These are phyloP conservation scores for Uromys caudimaculatus DNA, from an alignment of 2,797 vertebrate species.

Conservation along the genomic window DNA sequence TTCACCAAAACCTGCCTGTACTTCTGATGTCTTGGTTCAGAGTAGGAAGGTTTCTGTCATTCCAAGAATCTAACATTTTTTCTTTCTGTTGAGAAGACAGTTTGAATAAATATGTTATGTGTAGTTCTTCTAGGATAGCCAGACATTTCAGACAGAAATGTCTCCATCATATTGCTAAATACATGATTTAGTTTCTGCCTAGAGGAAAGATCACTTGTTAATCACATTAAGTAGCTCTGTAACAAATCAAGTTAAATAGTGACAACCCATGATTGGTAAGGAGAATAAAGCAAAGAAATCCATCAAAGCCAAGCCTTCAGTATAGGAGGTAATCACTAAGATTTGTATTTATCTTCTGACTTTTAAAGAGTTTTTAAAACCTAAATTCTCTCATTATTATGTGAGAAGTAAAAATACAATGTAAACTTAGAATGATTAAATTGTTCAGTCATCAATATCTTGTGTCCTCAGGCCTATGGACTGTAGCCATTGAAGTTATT, in stretches of 20 bases:
- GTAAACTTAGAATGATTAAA: constrained; percentile 29
- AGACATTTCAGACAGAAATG: constrained; percentile 48
- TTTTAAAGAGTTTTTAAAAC: constrained; percentile 43
- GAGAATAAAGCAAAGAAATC: neutral
- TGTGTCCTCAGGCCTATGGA: neutral
- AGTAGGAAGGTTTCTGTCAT: neutral
- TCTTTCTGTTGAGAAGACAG: constrained; percentile 9
- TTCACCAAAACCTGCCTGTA: neutral
- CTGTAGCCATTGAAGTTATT: neutral
- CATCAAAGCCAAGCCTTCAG: neutral
- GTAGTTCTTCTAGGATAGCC: neutral
- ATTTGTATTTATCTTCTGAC: constrained; percentile 7
- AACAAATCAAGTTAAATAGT: constrained; percentile 11
- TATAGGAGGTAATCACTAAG: neutral
- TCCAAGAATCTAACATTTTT: neutral
- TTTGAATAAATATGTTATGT: neutral
- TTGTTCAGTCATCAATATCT: neutral
- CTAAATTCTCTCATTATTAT: constrained; percentile 56
- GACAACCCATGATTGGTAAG: neutral
- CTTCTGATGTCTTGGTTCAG: neutral
- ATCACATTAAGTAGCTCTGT: neutral
- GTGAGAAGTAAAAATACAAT: neutral
- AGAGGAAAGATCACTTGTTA: constrained; percentile 40
- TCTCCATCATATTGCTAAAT: neutral
- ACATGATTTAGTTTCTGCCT: constrained; percentile 52